These are phyloP conservation scores for Thymelicus acteon DNA, from an alignment of 2,888 invertebrate genomes.

Conservation along the genomic window DNA sequence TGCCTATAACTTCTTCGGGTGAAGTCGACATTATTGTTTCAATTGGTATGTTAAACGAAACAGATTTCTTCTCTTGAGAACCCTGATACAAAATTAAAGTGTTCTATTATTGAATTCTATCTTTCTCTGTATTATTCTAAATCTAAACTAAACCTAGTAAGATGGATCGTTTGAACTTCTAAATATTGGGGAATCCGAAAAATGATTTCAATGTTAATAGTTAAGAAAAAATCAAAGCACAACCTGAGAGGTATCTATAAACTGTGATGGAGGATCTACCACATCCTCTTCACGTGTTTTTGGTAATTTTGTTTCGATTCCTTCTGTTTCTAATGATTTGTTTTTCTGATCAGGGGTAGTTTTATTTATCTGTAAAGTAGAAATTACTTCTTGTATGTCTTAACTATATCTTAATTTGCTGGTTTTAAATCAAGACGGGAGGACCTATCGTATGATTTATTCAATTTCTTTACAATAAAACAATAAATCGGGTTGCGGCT, in stretches of 20 bases:
- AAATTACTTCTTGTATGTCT: no score
- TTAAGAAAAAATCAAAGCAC: background rate
- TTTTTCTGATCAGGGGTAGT: background rate
- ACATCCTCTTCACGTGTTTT: slow-evolving; percentile 47
- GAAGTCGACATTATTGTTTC: background rate
- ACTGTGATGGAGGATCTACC: slow-evolving; percentile 68
- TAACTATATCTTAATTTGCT: background rate
- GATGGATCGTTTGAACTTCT: no score
- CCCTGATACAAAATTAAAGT: slow-evolving; percentile 9
- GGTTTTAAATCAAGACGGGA: no score
- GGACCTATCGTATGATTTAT: no score
- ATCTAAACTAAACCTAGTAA: no score
- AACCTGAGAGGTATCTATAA: slow-evolving; percentile 60
- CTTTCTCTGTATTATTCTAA: no score
- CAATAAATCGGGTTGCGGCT: no score
- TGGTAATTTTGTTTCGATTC: slow-evolving; percentile 57
- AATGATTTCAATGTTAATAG: background rate
- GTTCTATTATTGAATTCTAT: background rate
- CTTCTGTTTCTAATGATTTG: slow-evolving; percentile 38
- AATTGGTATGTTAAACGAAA: slow-evolving; percentile 28
- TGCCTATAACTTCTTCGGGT: background rate
- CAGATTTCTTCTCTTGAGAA: slow-evolving; percentile 33
- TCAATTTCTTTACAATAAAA: no score
- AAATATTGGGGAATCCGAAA: no score
- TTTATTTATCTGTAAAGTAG: background rate